Evolutionary conservation across 2,888 invertebrate species (phyloP), one percentile per base, ranked within the genome.

Genomic region (Hylaea fasciaria): DNA sequence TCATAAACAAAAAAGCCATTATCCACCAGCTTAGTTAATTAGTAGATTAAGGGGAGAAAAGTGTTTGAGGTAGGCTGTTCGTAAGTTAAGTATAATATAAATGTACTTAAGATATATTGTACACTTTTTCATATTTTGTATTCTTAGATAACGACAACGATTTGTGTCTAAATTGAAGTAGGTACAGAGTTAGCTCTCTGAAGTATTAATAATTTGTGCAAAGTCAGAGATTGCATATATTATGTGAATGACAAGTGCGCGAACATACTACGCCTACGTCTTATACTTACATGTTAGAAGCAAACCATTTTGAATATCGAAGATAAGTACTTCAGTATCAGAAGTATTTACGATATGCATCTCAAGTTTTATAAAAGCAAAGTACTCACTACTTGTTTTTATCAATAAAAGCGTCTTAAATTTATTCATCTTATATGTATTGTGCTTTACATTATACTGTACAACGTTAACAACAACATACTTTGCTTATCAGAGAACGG

Each of bases 401-500:
- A 51, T 51, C 14, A 12, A 9, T 11, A 28, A 49, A 39, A 22
- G 22, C 22, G 22, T 29, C 40, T 13, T 9, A 39, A 52, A 43
- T 52, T 3, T 43, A 43, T 16, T 32, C 29, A 9, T 16, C 14
- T 43, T 0, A 35, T 32, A 52, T 17, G 28, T 52, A 17, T 48
- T 48, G n/a, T 46, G 12, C 10, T 13, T 14, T 37, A n/a, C n/a
- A 3, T n/a, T 37, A 11, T 40, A n/a, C n/a, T n/a, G 17, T 41
- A 17, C 7, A 40, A 50, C 13, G 22, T 28, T n/a, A 37, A 10
- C 1, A 14, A 14, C 8, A 14, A 22, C 35, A 41, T 10, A 37
- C 12, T 37, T 37, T 10, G 44, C 52, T 58, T 49, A 59, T 54
- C 59, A n/a, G 2, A 37, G 39, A 14, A 53, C 59, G 54, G 59